These are phyloP conservation scores for Sturnus vulgaris DNA, from an alignment of 2,113 vertebrate species.

Conservation along the genomic window DNA sequence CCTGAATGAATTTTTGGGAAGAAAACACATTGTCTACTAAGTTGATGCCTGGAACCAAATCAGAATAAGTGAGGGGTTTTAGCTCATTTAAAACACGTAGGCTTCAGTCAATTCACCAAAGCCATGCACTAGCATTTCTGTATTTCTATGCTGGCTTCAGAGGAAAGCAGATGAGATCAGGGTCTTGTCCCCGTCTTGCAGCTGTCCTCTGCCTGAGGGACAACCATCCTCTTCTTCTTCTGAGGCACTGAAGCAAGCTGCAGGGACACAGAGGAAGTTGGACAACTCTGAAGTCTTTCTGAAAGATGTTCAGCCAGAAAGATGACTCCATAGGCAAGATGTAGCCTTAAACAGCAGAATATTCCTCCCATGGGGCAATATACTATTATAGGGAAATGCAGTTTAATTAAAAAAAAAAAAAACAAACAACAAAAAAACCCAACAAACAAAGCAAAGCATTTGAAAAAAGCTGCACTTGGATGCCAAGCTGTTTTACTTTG, in stretches of 20 bases:
- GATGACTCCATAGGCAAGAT: not conserved
- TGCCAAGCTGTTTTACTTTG: not conserved
- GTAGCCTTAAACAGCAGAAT: not conserved
- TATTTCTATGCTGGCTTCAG: accelerated
- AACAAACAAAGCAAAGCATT: not conserved
- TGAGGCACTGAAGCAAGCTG: not conserved
- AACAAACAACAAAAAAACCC: too few relatives aligned
- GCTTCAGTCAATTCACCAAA: not conserved
- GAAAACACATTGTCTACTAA: not conserved
- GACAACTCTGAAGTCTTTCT: not conserved
- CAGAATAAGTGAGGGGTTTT: accelerated
- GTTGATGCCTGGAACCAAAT: not conserved
- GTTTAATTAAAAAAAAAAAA: not conserved
- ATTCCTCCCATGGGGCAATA: not conserved
- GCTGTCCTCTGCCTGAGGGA: too few relatives aligned
- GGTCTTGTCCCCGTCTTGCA: accelerated
- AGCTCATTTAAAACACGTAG: accelerated
- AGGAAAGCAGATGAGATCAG: not conserved
- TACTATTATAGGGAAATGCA: accelerated
- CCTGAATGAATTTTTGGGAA: not conserved
- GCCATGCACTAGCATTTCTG: not conserved
- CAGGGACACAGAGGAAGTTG: accelerated
- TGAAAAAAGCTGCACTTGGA: not conserved
- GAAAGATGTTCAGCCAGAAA: not conserved
- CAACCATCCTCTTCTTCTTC: not conserved